These are phyloP conservation scores for Taxidea taxus DNA, from an alignment of 2,113 vertebrate species.

Conservation along the genomic window DNA sequence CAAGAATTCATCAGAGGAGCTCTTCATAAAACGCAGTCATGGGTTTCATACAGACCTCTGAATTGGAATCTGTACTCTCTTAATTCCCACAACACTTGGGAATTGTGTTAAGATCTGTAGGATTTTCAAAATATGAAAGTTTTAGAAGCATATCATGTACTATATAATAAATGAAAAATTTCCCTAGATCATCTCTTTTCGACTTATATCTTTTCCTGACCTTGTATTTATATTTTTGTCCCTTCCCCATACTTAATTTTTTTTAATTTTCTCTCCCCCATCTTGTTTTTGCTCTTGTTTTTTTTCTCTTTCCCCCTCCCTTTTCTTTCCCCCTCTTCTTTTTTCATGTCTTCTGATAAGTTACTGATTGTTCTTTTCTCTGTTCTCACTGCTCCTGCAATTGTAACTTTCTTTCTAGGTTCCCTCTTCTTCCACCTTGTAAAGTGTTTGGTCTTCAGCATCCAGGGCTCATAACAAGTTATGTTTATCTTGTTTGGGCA, in stretches of 20 bases:
- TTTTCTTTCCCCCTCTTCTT: background rate
- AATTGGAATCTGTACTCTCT: background rate
- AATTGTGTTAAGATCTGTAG: background rate
- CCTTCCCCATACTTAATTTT: background rate
- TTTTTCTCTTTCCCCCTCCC: background rate
- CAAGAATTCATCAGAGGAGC: background rate
- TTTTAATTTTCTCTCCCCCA: background rate
- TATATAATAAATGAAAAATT: background rate
- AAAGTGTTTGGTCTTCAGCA: background rate
- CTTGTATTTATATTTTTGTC: background rate
- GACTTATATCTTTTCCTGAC: background rate
- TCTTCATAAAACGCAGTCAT: background rate
- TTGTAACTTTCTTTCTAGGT: background rate
- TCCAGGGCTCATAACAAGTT: background rate
- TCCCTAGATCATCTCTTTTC: background rate
- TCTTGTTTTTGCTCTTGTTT: background rate
- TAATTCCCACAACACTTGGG: background rate
- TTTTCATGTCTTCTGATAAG: background rate
- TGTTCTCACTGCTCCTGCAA: background rate
- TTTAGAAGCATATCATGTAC: background rate
- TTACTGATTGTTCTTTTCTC: background rate
- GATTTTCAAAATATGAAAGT: background rate
- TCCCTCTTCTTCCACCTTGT: background rate
- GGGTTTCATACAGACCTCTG: background rate
- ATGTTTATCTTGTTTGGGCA: background rate